Evolutionary conservation across 1,140 invertebrate genomes (phyloP).

Genomic region (Drosophila bocki): DNA sequence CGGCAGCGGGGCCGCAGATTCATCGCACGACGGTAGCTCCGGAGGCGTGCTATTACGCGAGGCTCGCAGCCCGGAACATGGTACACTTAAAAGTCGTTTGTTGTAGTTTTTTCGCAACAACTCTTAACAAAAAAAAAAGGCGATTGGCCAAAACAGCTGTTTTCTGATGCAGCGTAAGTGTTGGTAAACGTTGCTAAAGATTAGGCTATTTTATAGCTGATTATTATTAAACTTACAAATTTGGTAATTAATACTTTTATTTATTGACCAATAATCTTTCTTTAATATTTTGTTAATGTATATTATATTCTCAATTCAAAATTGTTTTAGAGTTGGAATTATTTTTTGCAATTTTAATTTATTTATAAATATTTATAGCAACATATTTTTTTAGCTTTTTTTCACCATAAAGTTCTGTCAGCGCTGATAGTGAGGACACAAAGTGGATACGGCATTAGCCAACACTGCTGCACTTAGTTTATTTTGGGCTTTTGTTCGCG

Average conservation of each 20-base stretch:
- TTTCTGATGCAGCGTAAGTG: slow-evolving; percentile 26
- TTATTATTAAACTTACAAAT: neutral
- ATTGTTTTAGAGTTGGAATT: neutral
- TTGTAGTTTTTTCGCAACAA: slow-evolving; percentile 48
- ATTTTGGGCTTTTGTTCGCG: slow-evolving; percentile 55
- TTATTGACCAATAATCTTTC: no score
- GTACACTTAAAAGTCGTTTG: slow-evolving; percentile 29
- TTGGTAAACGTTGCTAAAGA: slow-evolving; percentile 10
- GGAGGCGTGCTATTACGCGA: slow-evolving; percentile 42
- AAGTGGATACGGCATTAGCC: neutral
- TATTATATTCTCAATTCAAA: no score
- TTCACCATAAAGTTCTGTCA: neutral
- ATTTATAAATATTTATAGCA: neutral
- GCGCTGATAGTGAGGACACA: neutral
- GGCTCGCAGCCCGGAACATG: slow-evolving; percentile 33
- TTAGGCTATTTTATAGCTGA: neutral
- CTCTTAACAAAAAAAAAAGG: slow-evolving; percentile 49
- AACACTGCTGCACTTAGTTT: slow-evolving; percentile 38
- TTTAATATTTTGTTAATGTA: no score
- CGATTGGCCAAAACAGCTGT: slow-evolving; percentile 59
- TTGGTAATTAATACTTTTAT: no score
- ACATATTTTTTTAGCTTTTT: neutral
- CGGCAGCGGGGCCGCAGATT: slow-evolving; percentile 88
- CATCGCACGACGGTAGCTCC: slow-evolving; percentile 73
- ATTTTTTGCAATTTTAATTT: neutral